phyloP scores from a whole-genome alignment of 2,797 vertebrate genomes.

The Clamator glandarius region DNA sequence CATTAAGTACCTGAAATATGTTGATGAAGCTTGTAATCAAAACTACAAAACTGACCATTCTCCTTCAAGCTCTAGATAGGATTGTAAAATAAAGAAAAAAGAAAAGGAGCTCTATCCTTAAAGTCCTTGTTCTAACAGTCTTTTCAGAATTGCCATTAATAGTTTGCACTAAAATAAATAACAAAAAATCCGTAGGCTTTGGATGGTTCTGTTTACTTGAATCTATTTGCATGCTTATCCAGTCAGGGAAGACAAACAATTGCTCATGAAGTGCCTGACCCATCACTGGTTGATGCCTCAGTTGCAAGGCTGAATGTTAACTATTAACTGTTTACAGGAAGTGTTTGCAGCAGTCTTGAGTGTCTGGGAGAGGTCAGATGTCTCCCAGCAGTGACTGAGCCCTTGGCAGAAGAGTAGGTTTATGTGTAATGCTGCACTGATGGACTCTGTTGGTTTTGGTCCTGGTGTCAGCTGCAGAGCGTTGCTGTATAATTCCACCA shows the following conservation, averaged over 20 bases:
- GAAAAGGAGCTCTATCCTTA: background rate
- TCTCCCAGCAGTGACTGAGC: fast-evolving
- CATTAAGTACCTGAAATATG: too few relatives aligned
- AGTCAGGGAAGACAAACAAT: background rate
- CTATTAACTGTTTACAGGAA: background rate
- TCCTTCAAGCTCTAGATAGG: background rate
- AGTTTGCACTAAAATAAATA: background rate
- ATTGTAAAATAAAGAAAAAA: background rate
- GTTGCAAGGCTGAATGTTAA: background rate
- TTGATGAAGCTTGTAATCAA: background rate
- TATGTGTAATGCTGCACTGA: background rate
- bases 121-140: background rate
- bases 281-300: background rate
- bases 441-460: background rate
- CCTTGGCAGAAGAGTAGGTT: fast-evolving
- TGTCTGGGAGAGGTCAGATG: background rate
- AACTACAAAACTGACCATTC: background rate
- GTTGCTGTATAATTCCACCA: background rate
- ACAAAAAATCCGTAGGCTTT: background rate
- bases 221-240: background rate
- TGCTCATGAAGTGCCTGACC: background rate
- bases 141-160: background rate
- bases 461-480: background rate
- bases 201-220: background rate
- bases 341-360: background rate